Evolutionary conservation across 53 echinoderm and acorn worm genomes (phyloP).

Genomic region (Holothuria leucospilota): DNA sequence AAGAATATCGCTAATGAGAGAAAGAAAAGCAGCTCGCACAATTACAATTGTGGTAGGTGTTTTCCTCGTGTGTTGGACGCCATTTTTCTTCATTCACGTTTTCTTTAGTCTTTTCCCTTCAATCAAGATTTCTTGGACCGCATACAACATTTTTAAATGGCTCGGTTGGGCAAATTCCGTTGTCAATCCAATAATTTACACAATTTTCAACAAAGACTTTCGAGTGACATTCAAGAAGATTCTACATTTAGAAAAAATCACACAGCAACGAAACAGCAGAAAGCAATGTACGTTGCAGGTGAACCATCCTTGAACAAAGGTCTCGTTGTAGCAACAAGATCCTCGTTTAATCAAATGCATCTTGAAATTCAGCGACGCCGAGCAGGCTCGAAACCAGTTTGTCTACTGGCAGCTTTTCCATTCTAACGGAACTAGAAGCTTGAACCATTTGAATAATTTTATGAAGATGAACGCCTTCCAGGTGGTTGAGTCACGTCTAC

Average conservation of each 20-base stretch:
- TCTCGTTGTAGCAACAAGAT: too few relatives aligned
- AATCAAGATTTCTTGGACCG: not conserved
- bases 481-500: too few relatives aligned
- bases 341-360: too few relatives aligned
- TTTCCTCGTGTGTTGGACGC: constrained; percentile 29
- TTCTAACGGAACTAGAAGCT: too few relatives aligned
- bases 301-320: too few relatives aligned
- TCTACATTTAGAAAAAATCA: too few relatives aligned
- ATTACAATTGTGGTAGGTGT: constrained; percentile 29
- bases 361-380: too few relatives aligned
- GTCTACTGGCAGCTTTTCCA: too few relatives aligned
- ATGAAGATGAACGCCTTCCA: too few relatives aligned
- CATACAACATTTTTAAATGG: not conserved
- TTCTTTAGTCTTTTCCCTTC: not conserved
- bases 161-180: constrained; percentile 40
- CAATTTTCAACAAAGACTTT: constrained; percentile 44
- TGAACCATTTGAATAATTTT: too few relatives aligned
- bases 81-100: constrained; percentile 16
- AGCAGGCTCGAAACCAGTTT: too few relatives aligned
- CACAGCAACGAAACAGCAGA: not conserved
- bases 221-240: not conserved
- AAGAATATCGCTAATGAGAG: not conserved
- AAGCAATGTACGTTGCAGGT: not conserved
- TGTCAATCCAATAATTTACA: constrained; percentile 25
- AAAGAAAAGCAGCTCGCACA: constrained; percentile 12